Conservation (phyloP, 1,140 invertebrate species). For the Augochlora pura region DNA sequence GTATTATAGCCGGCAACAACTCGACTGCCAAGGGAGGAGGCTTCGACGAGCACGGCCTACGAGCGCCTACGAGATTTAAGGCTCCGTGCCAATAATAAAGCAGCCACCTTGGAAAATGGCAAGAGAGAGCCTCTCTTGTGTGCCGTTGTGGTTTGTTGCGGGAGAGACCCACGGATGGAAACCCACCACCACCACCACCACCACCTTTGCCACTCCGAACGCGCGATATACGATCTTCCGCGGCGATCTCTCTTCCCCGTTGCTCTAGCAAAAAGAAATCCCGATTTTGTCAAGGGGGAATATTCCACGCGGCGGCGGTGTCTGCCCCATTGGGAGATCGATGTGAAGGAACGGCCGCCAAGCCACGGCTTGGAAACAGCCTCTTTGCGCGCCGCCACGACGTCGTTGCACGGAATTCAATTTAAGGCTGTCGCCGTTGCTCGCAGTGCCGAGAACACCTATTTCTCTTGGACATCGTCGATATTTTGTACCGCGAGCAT, state of each 20-base stretch:
- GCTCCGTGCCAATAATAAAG: conserved; percentile 62
- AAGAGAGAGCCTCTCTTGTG: conserved; percentile 27
- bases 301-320: background rate
- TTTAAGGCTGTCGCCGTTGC: too few species aligned
- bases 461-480: too few species aligned
- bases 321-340: background rate
- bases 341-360: background rate
- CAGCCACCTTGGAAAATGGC: conserved; percentile 65
- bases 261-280: background rate
- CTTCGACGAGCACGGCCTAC: conserved; percentile 56
- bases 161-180: conserved; percentile 48
- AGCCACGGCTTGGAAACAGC: too few species aligned
- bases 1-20: conserved; percentile 69
- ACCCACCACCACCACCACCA: conserved; percentile 27
- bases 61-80: conserved; percentile 59
- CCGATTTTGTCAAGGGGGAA: conserved; percentile 38
- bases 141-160: conserved; percentile 29
- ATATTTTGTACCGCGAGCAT: too few species aligned
- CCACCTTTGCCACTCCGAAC: conserved; percentile 14
- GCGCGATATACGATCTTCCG: conserved; percentile 51
- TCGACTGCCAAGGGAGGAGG: conserved; percentile 58
- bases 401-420: too few species aligned
- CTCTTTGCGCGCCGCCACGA: too few species aligned
- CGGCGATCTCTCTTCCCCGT: background rate
- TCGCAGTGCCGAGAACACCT: too few species aligned